Evolutionary conservation across 2,113 vertebrate genomes (phyloP), one percentile per base, ranked within the genome.

Genomic region (Nematolebias whitei): DNA sequence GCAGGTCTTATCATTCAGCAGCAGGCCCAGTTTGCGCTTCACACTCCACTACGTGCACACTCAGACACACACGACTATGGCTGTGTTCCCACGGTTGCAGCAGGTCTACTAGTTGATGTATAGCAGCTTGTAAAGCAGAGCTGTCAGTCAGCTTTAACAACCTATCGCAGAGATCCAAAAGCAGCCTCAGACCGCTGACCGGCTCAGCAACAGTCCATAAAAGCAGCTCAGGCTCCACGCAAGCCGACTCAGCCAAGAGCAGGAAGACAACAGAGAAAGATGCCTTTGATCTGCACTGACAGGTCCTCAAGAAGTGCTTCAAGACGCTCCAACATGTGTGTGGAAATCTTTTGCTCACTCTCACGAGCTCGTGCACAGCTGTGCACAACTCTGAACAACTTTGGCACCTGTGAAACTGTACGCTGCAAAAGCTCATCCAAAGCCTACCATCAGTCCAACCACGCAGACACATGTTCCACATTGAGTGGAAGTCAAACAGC

Each of bases 161-260:
- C 68, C 79, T 67, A 86, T 84, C 81, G 63, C 57, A 76, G 82
- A 83, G 64, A 83, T 80, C 85, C 86, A 86, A 79, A 82, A 87
- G 87, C 57, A 63, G 70, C 44, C 59, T 70, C 38, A 64, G 71
- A 70, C 68, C 71, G 51, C 58, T 63, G 70, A 68, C 79, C 60
- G 10, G 53, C 74, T 86, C 86, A 74, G 81, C 83, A 79, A 78
- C 86, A 88, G 86, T 76, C 79, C 56, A 87, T 89, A 86, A 90
- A 88, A 82, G 56, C 74, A 56, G 58, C 58, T 76, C 41, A 24
- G 49, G 52, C 57, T 71, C 40, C 39, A 35, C n/a, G 57, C 49
- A 38, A 65, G 56, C 54, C 55, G 80, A 83, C 51, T 76, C 72
- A 73, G 72, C 80, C 68, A 66, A 82, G 67, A 51, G 15, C 56